A percentile compares a stretch with the other conserved stretches of the same genome.
Conservation (phyloP, 1,140 invertebrate genomes). For the Phocides pigmalion region DNA sequence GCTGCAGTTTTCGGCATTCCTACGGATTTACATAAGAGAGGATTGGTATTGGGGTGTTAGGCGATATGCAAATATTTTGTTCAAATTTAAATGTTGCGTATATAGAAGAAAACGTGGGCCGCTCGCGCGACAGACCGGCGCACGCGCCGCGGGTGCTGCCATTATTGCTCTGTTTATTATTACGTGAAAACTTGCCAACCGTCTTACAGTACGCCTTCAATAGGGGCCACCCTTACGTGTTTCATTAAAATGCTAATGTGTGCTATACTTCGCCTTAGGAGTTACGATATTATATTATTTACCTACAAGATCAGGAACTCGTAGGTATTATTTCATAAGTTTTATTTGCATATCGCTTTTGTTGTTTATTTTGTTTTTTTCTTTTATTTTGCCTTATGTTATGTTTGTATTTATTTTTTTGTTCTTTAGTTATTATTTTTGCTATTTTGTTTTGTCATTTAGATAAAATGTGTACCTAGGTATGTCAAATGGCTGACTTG, state of each 20-base stretch:
- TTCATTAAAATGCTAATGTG: constrained; percentile 30
- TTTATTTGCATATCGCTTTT: constrained; percentile 80
- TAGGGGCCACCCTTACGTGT: constrained; percentile 10
- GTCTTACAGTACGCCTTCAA: constrained; percentile 46
- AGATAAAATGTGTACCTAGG: constrained; percentile 58
- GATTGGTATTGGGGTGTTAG: constrained; percentile 71
- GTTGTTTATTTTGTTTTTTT: constrained; percentile 60
- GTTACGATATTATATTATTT: constrained; percentile 53
- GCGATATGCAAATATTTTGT: constrained; percentile 83
- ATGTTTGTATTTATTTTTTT: constrained; percentile 82
- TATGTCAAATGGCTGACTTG: constrained; percentile 46
- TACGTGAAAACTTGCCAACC: constrained; percentile 56
- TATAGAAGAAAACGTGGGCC: constrained; percentile 36
- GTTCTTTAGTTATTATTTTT: constrained; percentile 68
- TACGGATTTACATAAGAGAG: constrained; percentile 77
- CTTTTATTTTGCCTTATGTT: constrained; percentile 59
- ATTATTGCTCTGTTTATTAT: constrained; percentile 63
- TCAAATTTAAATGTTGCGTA: constrained; percentile 67
- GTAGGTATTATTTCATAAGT: constrained; percentile 38
- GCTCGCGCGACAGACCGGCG: constrained; percentile 52
- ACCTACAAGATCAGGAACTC: constrained; percentile 42
- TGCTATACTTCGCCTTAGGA: constrained; percentile 17
- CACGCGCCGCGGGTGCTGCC: constrained; percentile 69
- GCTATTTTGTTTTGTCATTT: constrained; percentile 68
- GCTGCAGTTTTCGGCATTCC: constrained; percentile 72